These are phyloP conservation scores for Formica aserva DNA, from an alignment of 2,888 invertebrate genomes.

Conservation along the genomic window DNA sequence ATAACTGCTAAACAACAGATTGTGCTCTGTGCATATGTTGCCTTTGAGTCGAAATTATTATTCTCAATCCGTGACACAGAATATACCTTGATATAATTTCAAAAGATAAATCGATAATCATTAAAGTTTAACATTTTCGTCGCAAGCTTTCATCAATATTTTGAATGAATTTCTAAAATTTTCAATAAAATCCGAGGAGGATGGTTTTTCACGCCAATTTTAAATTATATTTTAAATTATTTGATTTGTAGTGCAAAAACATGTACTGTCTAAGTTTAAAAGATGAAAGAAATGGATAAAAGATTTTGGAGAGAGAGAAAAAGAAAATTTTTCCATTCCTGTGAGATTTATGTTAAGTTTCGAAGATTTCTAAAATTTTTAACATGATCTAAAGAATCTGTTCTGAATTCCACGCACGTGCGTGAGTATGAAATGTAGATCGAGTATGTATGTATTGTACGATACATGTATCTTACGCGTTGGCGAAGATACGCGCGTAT, in stretches of 20 bases:
- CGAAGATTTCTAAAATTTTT: neutral
- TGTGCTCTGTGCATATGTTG: neutral
- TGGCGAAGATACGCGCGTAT: neutral
- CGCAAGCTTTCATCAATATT: neutral
- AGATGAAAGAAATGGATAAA: neutral
- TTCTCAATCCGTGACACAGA: neutral
- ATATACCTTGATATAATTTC: neutral
- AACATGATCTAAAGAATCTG: neutral
- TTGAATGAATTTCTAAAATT: neutral
- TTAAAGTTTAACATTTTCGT: neutral
- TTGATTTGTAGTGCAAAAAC: neutral
- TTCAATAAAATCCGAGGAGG: neutral
- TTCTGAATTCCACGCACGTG: neutral
- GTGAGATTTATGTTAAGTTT: neutral
- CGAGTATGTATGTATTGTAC: neutral
- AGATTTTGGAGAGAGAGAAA: neutral
- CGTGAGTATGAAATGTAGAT: constrained; percentile 17
- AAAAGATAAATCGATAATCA: no score
- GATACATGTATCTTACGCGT: neutral
- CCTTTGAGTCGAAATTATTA: neutral
- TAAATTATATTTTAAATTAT: neutral
- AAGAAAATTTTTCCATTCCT: neutral
- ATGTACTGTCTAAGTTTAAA: neutral
- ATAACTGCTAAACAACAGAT: neutral
- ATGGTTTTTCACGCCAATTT: neutral